Evolutionary conservation across 2,888 invertebrate species (phyloP), one percentile per base, ranked within the genome.

Genomic region (Drosophila maculinotata): DNA sequence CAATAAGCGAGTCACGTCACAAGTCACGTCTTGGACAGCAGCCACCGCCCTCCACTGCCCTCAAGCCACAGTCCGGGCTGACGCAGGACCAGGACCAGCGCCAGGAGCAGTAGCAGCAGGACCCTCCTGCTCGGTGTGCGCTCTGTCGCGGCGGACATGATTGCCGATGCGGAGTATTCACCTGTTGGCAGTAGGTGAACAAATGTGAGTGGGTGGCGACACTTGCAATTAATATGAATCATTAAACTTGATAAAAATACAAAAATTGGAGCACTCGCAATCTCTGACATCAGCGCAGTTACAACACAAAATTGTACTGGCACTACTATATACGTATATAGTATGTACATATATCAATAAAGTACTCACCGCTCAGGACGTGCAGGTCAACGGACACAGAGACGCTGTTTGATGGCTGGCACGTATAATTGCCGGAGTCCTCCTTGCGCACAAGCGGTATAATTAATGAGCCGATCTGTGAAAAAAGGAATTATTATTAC

Each of bases 321-420:
- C 25, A 14, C n/a, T 42, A 42, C 39, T 14, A 28, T 42, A 26
- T 33, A 41, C 39, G 26, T 17, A 31, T 14, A 31, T 15, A 15
- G 25, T 44, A 2, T 5, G 8, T n/a, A 9, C 2, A 6, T 8
- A 23, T 36, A 31, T 4, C 1, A 6, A 39, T 30, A 12, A 30
- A 39, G 33, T 26, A 86, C 89, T 93, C 91, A 97, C 97, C 97
- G 92, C 97, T 97, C 79, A 97, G 94, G 76, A 98, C 97, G 92
- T 97, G 97, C 85, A 97, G 94, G 90, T 96, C 94, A 70, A 97
- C 96, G 90, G 96, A 96, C 70, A 97, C 96, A 67, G 96, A 95
- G 92, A 96, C 95, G 80, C 97, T 94, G 92, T 98, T 99, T 88
- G 97, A 97, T 73, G 99, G 98, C 89, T 96, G 95, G 93, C 98